A percentile compares a stretch with the other conserved stretches of the same genome.
Conservation (phyloP, 2,113 vertebrate species). For the Platycercus adscitus region DNA sequence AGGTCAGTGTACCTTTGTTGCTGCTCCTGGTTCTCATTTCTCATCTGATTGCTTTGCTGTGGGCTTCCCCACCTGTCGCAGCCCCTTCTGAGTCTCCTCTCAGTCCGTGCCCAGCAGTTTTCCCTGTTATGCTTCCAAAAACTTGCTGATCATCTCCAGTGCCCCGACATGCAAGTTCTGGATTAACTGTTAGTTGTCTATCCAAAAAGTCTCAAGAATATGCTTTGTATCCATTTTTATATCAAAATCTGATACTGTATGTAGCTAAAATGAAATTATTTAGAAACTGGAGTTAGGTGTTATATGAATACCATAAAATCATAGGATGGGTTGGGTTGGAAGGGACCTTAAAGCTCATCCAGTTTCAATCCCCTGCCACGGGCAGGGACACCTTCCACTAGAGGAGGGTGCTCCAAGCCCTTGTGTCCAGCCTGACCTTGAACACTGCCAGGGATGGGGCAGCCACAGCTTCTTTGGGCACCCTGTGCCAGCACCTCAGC, state of each 20-base stretch:
- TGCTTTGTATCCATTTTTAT: neutral
- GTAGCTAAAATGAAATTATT: neutral
- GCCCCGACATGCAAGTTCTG: neutral
- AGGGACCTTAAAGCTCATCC: neutral
- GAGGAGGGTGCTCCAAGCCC: neutral
- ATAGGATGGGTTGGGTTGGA: neutral
- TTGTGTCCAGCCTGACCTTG: neutral
- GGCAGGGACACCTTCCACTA: neutral
- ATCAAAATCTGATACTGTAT: neutral
- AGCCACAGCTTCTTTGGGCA: neutral
- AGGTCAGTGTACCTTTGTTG: neutral
- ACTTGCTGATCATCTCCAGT: neutral
- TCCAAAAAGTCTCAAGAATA: neutral
- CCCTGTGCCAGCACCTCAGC: neutral
- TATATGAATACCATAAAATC: neutral
- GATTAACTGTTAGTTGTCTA: neutral
- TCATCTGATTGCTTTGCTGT: fast-evolving
- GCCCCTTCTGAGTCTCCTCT: neutral
- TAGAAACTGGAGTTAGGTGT: neutral
- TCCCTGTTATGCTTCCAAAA: neutral
- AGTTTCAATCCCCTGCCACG: neutral
- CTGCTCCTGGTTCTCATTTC: neutral
- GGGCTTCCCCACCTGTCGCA: neutral
- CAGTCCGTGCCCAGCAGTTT: neutral
- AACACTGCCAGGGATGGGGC: neutral